A percentile compares a stretch with the other conserved stretches of the same genome.
These are phyloP conservation scores for Centropus unirufus DNA, from an alignment of 2,113 vertebrate genomes.

Conservation along the genomic window DNA sequence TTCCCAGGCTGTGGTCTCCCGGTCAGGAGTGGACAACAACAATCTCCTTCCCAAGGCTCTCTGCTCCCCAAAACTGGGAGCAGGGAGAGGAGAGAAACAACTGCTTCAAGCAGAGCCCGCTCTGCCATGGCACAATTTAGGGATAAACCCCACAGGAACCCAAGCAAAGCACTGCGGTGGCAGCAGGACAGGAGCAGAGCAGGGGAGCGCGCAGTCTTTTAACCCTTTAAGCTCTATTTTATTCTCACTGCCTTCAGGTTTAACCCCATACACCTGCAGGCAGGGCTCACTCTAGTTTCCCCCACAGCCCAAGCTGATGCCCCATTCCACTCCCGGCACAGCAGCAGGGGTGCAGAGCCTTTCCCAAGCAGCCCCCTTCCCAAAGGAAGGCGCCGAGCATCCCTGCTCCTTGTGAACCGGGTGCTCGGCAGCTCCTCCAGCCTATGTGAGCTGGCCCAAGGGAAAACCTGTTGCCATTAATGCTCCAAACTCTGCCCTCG, in stretches of 20 bases:
- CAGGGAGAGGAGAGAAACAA: background rate
- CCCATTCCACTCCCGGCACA: background rate
- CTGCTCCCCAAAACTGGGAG: background rate
- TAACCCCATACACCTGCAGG: background rate
- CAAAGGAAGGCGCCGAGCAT: accelerated
- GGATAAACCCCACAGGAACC: background rate
- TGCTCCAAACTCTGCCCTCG: background rate
- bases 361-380: background rate
- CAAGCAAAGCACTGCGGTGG: accelerated
- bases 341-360: background rate
- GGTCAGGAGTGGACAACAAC: background rate
- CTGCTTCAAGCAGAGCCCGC: background rate
- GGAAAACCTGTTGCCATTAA: background rate
- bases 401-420: background rate
- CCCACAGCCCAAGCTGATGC: background rate
- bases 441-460: background rate
- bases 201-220: accelerated
- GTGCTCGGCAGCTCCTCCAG: background rate
- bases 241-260: background rate
- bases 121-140: background rate
- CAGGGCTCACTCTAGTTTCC: background rate
- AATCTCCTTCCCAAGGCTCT: background rate
- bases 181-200: accelerated
- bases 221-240: accelerated
- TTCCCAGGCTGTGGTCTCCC: background rate